Percentiles rank a stretch among this genome's conserved stretches.
Evolutionary conservation across 2,113 vertebrate species (phyloP).

Genomic region (Paramisgurnus dabryanus): DNA sequence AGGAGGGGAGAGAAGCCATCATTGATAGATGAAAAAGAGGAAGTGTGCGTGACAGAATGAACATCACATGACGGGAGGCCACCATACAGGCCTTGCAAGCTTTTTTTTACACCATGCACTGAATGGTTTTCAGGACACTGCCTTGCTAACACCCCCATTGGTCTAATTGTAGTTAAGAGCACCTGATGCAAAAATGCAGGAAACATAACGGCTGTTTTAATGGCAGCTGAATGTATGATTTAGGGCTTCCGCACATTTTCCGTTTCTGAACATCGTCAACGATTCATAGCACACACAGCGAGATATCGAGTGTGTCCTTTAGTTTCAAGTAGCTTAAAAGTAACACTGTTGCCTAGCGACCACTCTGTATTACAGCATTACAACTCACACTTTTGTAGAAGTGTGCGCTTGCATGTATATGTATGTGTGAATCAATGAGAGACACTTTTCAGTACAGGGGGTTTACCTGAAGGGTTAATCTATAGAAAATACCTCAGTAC

Average conservation of each 20-base stretch:
- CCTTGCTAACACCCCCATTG: constrained; percentile 35
- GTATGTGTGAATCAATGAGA: constrained; percentile 67
- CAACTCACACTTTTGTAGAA: constrained; percentile 50
- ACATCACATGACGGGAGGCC: constrained; percentile 66
- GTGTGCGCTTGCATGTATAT: background rate
- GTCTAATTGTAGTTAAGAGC: constrained; percentile 57
- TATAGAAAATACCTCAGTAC: constrained; percentile 57
- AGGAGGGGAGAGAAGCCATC: constrained; percentile 52
- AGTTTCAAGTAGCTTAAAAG: constrained; percentile 74
- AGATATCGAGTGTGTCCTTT: constrained; percentile 68
- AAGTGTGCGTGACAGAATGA: constrained; percentile 62
- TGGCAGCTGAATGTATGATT: constrained; percentile 47
- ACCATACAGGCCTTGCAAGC: constrained; percentile 26
- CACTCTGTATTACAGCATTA: constrained; percentile 68
- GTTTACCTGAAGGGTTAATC: constrained; percentile 50
- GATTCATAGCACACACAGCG: constrained; percentile 54
- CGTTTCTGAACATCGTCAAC: constrained; percentile 53
- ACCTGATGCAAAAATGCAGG: constrained; percentile 56
- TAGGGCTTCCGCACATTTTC: constrained; percentile 27
- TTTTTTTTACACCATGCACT: background rate
- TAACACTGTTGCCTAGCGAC: constrained; percentile 77
- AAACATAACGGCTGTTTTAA: constrained; percentile 39
- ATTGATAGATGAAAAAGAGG: constrained; percentile 44
- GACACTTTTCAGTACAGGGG: constrained; percentile 63
- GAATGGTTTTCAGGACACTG: constrained; percentile 2